Evolutionary conservation across 2,797 vertebrate genomes (phyloP), one percentile per base, ranked within the genome.

Genomic region (Catamblyrhynchus diadema): DNA sequence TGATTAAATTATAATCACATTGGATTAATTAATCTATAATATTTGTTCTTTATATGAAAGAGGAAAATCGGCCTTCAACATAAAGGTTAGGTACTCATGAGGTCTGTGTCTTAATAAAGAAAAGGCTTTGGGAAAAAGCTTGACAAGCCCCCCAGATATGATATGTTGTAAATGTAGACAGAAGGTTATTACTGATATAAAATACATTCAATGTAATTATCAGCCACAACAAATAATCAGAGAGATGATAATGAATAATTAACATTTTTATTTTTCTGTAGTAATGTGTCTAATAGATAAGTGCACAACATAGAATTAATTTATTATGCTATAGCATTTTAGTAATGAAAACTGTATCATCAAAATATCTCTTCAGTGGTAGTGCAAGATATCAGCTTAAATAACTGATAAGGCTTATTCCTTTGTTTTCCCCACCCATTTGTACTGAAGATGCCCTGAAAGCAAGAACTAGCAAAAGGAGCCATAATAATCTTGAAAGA

Each of bases 21-120:
- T 98, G 98, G 98, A 99, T 99, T 99, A 99, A 99, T 99, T 99
- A 99, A 99, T 99, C 99, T 99, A 98, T 99, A 99, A 99, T 99
- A 99, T 99, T 99, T 99, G 99, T 98, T 98, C 98, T 98, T 98
- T 98, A 99, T 99, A 98, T 98, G 98, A 97, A 96, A 98, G 97
- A 98, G 97, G 97, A 98, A 98, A 98, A 98, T 98, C 98, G 98
- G 98, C 98, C 98, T 98, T 98, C 97, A 97, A 98, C 94, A 98
- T 98, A 99, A 99, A 99, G 98, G 99, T 99, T 99, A 98, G 97
- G 98, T 98, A 98, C 98, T 98, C 98, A 98, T 98, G 98, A 98
- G 97, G 98, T 98, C 98, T 99, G 99, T 98, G 98, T 99, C 98
- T 99, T 98, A 95, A 98, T 99, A 98, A 98, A 99, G 98, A 97